These are phyloP conservation scores for Palloptera scutellata DNA, from an alignment of 2,888 invertebrate species.

Conservation along the genomic window DNA sequence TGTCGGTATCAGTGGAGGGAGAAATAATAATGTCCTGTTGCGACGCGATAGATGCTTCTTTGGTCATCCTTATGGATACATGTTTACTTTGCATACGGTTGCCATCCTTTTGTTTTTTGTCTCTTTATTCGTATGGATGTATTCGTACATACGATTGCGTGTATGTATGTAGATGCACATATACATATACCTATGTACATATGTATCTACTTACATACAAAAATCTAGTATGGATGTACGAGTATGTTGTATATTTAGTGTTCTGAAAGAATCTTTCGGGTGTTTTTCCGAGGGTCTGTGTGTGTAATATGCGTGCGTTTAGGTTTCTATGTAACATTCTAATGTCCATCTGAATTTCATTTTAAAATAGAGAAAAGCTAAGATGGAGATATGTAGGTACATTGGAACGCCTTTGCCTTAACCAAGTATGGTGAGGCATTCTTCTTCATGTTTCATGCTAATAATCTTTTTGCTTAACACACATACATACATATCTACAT, in stretches of 20 bases:
- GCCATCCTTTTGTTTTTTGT: slow-evolving; percentile 38
- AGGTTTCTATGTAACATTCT: slow-evolving; percentile 33
- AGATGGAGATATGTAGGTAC: slow-evolving; percentile 22
- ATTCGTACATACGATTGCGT: slow-evolving; percentile 29
- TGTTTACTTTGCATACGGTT: slow-evolving; percentile 49
- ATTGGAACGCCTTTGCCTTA: slow-evolving; percentile 11
- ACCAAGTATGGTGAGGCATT: slow-evolving; percentile 7
- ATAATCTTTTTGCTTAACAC: slow-evolving; percentile 39
- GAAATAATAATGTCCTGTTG: slow-evolving; percentile 43
- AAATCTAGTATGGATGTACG: slow-evolving; percentile 2
- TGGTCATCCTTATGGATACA: slow-evolving; percentile 38
- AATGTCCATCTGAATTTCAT: slow-evolving; percentile 43
- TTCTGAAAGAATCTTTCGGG: slow-evolving; percentile 9
- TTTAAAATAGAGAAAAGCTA: slow-evolving; percentile 40
- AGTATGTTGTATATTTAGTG: slow-evolving; percentile 4
- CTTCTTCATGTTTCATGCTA: slow-evolving; percentile 34
- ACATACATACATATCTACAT: slow-evolving; percentile 5
- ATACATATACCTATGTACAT: slow-evolving; percentile 26
- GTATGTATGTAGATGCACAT: slow-evolving; percentile 22
- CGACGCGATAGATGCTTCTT: slow-evolving; percentile 40
- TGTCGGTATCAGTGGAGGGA: slow-evolving; percentile 29
- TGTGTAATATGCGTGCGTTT: slow-evolving; percentile 13
- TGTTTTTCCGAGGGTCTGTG: slow-evolving; percentile 1
- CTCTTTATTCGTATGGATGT: slow-evolving; percentile 23
- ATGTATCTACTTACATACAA: neutral